Percentiles rank a stretch among this genome's conserved stretches.
These are phyloP conservation scores for Glaucidium brasilianum DNA, from an alignment of 2,113 vertebrate species.

Conservation along the genomic window DNA sequence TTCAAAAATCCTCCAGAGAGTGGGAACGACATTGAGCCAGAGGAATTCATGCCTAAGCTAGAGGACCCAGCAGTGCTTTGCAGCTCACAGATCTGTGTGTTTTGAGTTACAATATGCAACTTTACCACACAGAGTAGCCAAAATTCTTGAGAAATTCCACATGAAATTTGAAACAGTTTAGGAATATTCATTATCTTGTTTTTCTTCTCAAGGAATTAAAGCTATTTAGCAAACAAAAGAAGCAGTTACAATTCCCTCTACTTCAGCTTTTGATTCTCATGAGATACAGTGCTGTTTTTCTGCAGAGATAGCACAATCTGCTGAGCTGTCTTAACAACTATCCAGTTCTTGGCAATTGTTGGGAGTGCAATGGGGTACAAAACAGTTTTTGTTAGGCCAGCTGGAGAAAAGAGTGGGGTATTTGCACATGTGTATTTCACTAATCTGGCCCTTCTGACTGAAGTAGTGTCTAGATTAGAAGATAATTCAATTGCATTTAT, in stretches of 20 bases:
- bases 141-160: conserved; percentile 21
- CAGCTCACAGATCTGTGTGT: not conserved
- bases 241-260: not conserved
- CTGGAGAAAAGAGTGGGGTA: not conserved
- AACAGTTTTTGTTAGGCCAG: not conserved
- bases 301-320: not conserved
- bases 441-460: conserved; percentile 1
- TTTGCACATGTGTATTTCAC: conserved; percentile 12
- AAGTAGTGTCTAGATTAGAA: conserved; percentile 20
- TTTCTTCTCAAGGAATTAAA: not conserved
- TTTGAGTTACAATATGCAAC: not conserved
- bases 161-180: conserved; percentile 23
- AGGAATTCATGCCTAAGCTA: not conserved
- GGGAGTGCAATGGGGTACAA: not conserved
- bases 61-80: not conserved
- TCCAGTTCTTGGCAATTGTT: not conserved
- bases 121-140: not conserved
- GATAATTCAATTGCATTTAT: conserved; percentile 33
- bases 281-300: not conserved
- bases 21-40: rapidly evolving
- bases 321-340: not conserved
- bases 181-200: conserved; percentile 12
- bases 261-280: not conserved
- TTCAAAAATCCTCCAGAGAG: not conserved
- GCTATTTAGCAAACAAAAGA: conserved; percentile 19